A percentile compares a stretch with the other conserved stretches of the same genome.
Evolutionary conservation across 2,113 vertebrate genomes (phyloP).

Genomic region (Phoenicopterus ruber): DNA sequence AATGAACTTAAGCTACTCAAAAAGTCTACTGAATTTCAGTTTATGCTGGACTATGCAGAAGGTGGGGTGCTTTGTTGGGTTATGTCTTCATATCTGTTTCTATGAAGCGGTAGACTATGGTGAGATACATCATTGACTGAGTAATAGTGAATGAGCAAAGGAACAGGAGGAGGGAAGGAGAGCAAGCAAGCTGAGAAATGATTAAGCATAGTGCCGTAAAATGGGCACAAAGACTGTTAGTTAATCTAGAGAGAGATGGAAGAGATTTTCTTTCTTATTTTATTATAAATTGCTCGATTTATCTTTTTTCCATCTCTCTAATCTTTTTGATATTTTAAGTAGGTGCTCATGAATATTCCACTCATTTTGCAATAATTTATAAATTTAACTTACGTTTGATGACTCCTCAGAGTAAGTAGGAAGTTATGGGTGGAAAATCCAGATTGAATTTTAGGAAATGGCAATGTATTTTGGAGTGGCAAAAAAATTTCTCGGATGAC

Average conservation of each 20-base stretch:
- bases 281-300: neutral
- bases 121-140: neutral
- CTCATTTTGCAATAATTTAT: neutral
- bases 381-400: neutral
- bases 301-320: neutral
- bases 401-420: neutral
- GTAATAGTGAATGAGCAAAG: neutral
- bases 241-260: neutral
- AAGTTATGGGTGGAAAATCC: neutral
- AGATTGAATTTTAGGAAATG: neutral
- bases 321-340: neutral
- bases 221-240: neutral
- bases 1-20: neutral
- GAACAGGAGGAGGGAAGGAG: neutral
- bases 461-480: neutral
- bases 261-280: neutral
- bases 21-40: neutral
- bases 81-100: neutral
- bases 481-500: constrained; percentile 9
- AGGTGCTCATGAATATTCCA: neutral
- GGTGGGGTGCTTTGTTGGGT: neutral
- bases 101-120: neutral
- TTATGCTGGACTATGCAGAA: neutral
- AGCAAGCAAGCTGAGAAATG: neutral
- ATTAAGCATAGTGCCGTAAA: neutral